Conservation (phyloP, 2,113 vertebrate species). For the Zapornia atra region DNA sequence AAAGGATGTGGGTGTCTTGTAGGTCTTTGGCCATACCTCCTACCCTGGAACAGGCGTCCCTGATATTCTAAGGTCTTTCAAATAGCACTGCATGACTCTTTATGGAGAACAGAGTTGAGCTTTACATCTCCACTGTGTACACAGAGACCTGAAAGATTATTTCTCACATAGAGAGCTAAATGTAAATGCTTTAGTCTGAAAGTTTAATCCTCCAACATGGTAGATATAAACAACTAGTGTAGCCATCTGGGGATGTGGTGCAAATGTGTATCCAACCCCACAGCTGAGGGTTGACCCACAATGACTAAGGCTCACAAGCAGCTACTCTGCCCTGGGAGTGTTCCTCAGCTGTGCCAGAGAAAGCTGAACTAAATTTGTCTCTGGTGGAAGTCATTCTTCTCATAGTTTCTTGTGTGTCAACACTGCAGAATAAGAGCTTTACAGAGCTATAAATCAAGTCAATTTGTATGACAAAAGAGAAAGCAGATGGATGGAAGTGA, state of each 20-base stretch:
- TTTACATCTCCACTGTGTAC: neutral
- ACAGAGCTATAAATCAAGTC: constrained; percentile 25
- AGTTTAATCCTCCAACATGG: accelerated
- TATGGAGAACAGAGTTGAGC: neutral
- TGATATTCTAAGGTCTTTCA: neutral
- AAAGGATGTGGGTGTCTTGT: neutral
- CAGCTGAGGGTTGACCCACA: neutral
- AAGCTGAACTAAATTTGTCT: neutral
- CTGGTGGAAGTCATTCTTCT: neutral
- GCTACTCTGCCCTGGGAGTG: neutral
- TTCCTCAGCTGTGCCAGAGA: neutral
- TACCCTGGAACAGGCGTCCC: neutral
- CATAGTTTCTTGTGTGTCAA: neutral
- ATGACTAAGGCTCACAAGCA: neutral
- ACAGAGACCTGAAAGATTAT: neutral
- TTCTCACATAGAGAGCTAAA: neutral
- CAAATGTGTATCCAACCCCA: neutral
- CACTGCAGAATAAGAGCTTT: neutral
- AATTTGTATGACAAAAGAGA: neutral
- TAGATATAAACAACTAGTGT: neutral
- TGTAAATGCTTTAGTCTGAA: neutral
- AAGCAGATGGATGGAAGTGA: neutral
- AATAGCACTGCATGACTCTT: neutral
- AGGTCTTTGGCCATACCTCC: neutral
- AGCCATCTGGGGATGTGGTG: neutral